phyloP scores from a whole-genome alignment of 92 coral and sea anemone species.

The Galaxea fascicularis region DNA sequence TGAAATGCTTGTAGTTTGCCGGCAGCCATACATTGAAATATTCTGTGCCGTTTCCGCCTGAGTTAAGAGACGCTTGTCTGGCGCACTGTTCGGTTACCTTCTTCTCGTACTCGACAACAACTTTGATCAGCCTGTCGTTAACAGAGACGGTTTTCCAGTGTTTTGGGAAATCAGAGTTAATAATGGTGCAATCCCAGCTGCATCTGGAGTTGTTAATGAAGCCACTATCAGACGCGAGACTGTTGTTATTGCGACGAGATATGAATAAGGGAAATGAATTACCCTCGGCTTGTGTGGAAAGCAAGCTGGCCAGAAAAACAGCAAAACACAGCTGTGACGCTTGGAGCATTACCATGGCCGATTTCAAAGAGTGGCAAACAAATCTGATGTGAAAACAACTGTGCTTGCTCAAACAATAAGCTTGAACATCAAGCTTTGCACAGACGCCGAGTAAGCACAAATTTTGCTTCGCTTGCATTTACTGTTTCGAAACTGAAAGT shows the following conservation, averaged over 20 bases:
- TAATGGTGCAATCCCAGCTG: constrained; percentile 1
- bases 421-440: neutral
- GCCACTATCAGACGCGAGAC: neutral
- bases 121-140: neutral
- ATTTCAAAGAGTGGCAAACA: neutral
- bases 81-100: neutral
- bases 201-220: neutral
- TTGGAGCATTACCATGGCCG: neutral
- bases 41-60: neutral
- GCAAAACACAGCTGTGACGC: constrained; percentile 1
- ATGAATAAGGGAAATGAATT: neutral
- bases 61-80: neutral
- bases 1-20: neutral
- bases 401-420: neutral
- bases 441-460: neutral
- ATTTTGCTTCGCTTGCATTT: neutral
- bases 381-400: neutral
- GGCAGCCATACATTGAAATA: neutral
- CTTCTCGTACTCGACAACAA: neutral
- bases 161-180: neutral
- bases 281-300: neutral
- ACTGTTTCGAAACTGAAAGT: neutral
- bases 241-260: neutral
- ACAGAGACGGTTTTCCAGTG: neutral
- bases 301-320: neutral